Evolutionary conservation across 92 coral and sea anemone species (phyloP), one percentile per base, ranked within the genome.

Genomic region (Phenganax stokvisi): DNA sequence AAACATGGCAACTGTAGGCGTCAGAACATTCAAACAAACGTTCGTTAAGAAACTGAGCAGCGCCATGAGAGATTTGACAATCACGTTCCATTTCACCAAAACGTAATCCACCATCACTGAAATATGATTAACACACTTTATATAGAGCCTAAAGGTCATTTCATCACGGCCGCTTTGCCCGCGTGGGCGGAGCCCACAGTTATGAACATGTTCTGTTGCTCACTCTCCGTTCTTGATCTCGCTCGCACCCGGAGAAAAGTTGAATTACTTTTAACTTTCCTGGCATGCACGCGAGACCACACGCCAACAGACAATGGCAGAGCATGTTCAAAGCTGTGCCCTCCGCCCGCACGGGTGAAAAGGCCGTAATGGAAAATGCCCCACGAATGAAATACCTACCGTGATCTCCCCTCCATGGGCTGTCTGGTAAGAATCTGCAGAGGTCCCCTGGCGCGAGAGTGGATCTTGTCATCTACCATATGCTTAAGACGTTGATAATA

Each of bases 71-170:
- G 31, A 94, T 94, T 94, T 92, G 92, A 77, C 98, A 94, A 69
- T 94, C 98, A 55, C 98, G 98, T 79, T 94, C 98, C 98, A 94
- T 94, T 92, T 94, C 98, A 74, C 98, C 98, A 53, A 94, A 94
- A 83, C 98, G 97, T 54, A 94, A 96, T 25, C 98, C 98, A 71
- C 98, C 98, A 83, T 94, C 98, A 84, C 98, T 94, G 69, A 13
- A 69, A 79, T 44, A 7, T n/a, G 0, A 81, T 57, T 67, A 54
- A 20, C 57, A 61, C 68, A 17, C 16, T 62, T 62, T 8, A 59
- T n/a, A 13, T 59, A n/a, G 0, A 59, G 17, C 20, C 47, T 37
- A 59, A 59, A 20, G 63, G 16, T 58, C 63, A 58, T 58, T 58
- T 20, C 13, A 6, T 58, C 16, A 20, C 25, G 25, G 25, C 25